Evolutionary conservation across 2,888 invertebrate genomes (phyloP), one percentile per base, ranked within the genome.

Genomic region (Rotaria sp.): DNA sequence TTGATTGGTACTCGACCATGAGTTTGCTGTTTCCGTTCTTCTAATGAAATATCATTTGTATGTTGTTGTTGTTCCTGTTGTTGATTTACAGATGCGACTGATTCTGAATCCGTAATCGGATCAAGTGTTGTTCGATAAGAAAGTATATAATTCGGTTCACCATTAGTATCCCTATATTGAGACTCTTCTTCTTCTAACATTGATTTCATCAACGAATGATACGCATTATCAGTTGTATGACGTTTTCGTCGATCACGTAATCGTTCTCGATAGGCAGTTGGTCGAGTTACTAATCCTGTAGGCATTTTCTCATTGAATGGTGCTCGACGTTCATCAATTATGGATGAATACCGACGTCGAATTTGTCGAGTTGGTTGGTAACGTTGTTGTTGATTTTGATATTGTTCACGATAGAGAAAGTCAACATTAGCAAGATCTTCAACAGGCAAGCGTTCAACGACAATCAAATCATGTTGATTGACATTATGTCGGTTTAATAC

Each of bases 241-340:
- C 80, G 80, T 80, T 80, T 80, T 45, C 80, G 80, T n/a, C 80
- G 80, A 80, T 80, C 80, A 41, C 80, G 80, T n/a, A 80, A 15
- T 11, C 80, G 80, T 45, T 80, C 80, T 26, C 80, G 80, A 80
- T 45, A 45, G 0, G 45, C 26, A 45, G 41, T 26, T 13, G 80
- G 26, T 80, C 80, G 41, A 26, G 41, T 1, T 4, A 45, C 15
- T n/a, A 45, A 45, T 13, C 45, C 80, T 21, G 80, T 8, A 24
- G 26, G 11, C 11, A 24, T n/a, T 45, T 45, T 24, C 11, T 80
- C 45, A 15, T 80, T 26, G 3, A 45, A 45, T 26, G 41, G 41
- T 45, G 11, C 41, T 21, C 45, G 41, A 26, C 21, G 80, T 18
- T 45, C 41, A 45, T 80, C 45, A 26, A n/a, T 4, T 3, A 80